Conservation (phyloP, 2,888 invertebrate genomes). For the Diarsia rubi region DNA sequence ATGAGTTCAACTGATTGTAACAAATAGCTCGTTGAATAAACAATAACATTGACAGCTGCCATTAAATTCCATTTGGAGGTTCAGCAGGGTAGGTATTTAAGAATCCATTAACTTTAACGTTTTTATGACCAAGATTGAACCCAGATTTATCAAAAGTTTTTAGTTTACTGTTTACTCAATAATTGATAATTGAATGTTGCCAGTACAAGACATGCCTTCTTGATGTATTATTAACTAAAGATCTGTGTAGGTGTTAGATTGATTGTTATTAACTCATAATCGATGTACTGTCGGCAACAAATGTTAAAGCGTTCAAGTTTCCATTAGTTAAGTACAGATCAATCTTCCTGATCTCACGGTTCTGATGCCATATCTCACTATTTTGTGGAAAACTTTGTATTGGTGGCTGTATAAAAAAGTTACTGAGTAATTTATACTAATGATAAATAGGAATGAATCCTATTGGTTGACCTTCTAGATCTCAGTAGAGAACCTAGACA, state of each 20-base stretch:
- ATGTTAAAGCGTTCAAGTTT: not conserved
- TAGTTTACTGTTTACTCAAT: not conserved
- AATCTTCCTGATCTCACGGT: not conserved
- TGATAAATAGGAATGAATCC: not conserved
- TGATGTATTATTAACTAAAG: slow-evolving; percentile 34
- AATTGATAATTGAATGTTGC: slow-evolving; percentile 22
- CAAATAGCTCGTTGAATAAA: slow-evolving; percentile 46
- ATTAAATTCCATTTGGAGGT: slow-evolving; percentile 51
- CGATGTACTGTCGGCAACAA: slow-evolving; percentile 7
- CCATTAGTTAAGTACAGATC: not conserved
- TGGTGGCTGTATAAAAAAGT: not conserved
- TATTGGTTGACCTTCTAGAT: slow-evolving; percentile 27
- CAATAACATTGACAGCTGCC: slow-evolving; percentile 51
- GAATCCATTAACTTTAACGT: slow-evolving; percentile 16
- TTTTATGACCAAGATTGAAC: not conserved
- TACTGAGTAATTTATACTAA: not conserved
- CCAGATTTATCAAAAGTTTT: not conserved
- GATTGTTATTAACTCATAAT: slow-evolving; percentile 23
- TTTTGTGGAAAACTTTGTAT: not conserved
- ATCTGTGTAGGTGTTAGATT: slow-evolving; percentile 47
- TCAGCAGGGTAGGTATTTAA: slow-evolving; percentile 35
- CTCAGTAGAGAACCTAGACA: slow-evolving; percentile 13
- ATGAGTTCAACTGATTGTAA: slow-evolving; percentile 25
- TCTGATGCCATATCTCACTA: not conserved
- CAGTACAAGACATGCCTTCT: slow-evolving; percentile 2